phyloP scores from a whole-genome alignment of 2,797 vertebrate species.

The Spea hammondii region DNA sequence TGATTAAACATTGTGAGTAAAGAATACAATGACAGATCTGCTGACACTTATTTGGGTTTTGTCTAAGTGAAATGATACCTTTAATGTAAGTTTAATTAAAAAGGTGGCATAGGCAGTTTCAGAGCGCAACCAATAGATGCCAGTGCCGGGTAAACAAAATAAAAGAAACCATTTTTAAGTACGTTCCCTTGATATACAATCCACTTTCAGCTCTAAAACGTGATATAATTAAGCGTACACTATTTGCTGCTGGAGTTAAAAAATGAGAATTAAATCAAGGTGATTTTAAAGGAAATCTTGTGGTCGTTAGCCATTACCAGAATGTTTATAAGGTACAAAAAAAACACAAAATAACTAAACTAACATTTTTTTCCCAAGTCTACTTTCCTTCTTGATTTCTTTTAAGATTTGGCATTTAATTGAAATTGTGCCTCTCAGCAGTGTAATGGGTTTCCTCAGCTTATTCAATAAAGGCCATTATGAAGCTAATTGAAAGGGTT shows the following conservation, averaged over 20 bases:
- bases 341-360: constrained; percentile 30
- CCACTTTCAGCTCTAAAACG: too few species aligned
- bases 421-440: constrained; percentile 36
- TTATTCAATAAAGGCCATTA: constrained; percentile 38
- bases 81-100: too few species aligned
- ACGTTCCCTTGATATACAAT: too few species aligned
- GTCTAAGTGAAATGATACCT: too few species aligned
- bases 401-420: constrained; percentile 36
- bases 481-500: constrained; percentile 34
- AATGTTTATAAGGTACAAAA: not conserved
- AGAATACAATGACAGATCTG: too few species aligned
- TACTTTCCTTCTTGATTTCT: constrained; percentile 32
- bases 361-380: constrained; percentile 1
- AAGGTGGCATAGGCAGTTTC: too few species aligned
- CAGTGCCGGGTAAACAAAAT: too few species aligned
- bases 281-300: not conserved
- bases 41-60: too few species aligned
- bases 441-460: constrained; percentile 20
- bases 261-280: not conserved
- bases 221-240: too few species aligned
- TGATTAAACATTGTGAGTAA: too few species aligned
- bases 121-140: too few species aligned
- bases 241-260: not conserved
- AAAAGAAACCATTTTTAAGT: too few species aligned
- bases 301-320: constrained; percentile 1